Evolutionary conservation across 2,888 invertebrate species (phyloP).

Genomic region (Nomada ruficornis): DNA sequence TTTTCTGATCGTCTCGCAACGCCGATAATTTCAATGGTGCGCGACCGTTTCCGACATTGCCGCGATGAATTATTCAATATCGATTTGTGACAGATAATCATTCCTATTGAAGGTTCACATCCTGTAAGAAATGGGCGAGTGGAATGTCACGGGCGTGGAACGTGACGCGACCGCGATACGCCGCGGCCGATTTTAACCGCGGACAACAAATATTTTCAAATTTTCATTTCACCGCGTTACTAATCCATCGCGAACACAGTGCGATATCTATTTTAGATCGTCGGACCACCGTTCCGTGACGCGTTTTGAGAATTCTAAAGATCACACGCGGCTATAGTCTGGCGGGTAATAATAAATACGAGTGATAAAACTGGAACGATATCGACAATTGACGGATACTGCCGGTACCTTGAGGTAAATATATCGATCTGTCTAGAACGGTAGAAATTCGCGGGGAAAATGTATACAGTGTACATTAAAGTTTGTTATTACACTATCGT

Average conservation of each 20-base stretch:
- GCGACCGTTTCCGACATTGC: not conserved
- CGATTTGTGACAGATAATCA: conserved; percentile 28
- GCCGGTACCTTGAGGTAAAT: not conserved
- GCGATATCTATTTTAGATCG: too few relatives aligned
- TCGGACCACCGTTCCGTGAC: not conserved
- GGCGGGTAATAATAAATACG: not conserved
- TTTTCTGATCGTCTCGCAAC: not conserved
- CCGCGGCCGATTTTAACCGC: too few relatives aligned
- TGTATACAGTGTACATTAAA: not conserved
- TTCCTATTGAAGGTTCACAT: conserved; percentile 43
- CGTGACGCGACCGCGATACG: conserved; percentile 19
- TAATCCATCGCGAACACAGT: too few relatives aligned
- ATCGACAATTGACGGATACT: not conserved
- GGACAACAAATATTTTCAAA: too few relatives aligned
- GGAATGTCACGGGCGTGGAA: conserved; percentile 59
- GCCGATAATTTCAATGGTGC: not conserved
- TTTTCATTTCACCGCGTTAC: not conserved
- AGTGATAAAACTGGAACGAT: conserved; percentile 6
- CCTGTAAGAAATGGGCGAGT: conserved; percentile 23
- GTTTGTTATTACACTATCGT: not conserved
- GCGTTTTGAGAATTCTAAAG: not conserved
- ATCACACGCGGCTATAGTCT: not conserved
- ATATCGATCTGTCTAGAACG: conserved; percentile 22
- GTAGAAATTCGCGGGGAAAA: not conserved
- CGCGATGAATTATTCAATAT: conserved; percentile 51